Conservation (phyloP, 2,113 vertebrate species). For the Xenopus laevis region DNA sequence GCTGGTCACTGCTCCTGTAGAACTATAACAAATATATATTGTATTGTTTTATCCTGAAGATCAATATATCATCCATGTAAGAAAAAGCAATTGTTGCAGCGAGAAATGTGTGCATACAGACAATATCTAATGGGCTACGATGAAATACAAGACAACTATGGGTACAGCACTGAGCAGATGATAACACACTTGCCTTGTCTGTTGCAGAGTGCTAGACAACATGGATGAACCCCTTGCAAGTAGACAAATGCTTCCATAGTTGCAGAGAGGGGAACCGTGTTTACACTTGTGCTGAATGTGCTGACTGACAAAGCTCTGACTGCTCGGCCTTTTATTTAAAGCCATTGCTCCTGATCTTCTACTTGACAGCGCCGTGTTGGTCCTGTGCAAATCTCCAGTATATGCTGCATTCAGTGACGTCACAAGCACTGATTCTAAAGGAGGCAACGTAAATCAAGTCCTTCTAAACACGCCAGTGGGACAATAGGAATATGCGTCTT, state of each 20-base stretch:
- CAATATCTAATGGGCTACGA: no score
- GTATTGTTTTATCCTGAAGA: no score
- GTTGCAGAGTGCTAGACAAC: slow-evolving; percentile 71
- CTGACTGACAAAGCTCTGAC: slow-evolving; percentile 61
- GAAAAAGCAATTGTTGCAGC: no score
- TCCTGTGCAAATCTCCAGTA: slow-evolving; percentile 61
- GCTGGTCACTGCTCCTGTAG: no score
- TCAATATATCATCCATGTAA: no score
- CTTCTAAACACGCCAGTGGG: slow-evolving; percentile 53
- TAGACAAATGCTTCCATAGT: slow-evolving; percentile 73
- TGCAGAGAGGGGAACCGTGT: slow-evolving; percentile 70
- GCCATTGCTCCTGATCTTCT: slow-evolving; percentile 71
- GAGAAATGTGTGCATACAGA: no score
- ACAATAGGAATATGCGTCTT: slow-evolving; percentile 65
- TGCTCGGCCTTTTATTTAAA: slow-evolving; percentile 67
- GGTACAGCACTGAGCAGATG: no score
- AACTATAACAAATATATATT: no score
- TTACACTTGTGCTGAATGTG: slow-evolving; percentile 63
- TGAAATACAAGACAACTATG: no score
- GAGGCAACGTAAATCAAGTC: slow-evolving; percentile 53
- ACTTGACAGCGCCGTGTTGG: slow-evolving; percentile 68
- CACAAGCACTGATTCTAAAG: slow-evolving; percentile 59
- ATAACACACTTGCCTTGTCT: slow-evolving; percentile 10
- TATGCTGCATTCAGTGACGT: slow-evolving; percentile 73
- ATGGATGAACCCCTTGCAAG: slow-evolving; percentile 59